Evolutionary conservation across 2,888 invertebrate species (phyloP).

Genomic region (Agriopis leucophaearia): DNA sequence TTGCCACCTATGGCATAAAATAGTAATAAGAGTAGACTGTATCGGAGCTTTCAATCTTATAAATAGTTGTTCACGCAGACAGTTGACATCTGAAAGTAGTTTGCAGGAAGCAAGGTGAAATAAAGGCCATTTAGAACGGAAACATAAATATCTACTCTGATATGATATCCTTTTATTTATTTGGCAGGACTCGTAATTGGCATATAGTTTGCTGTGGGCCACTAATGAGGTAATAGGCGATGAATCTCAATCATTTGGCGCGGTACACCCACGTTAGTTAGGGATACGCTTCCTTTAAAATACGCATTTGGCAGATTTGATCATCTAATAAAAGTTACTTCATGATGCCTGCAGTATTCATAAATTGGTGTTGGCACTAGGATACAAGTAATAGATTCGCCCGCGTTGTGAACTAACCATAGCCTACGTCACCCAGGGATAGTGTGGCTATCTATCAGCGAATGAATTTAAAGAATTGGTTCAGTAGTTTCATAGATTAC

Average conservation of each 20-base stretch:
- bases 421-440: too few relatives aligned
- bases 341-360: not conserved
- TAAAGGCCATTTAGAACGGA: conserved; percentile 17
- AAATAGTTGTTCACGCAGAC: not conserved
- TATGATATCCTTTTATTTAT: conserved; percentile 19
- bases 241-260: conserved; percentile 43
- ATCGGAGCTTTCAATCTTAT: conserved; percentile 2
- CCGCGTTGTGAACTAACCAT: too few relatives aligned
- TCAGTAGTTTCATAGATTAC: too few relatives aligned
- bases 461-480: too few relatives aligned
- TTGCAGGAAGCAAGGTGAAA: conserved; percentile 27
- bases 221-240: conserved; percentile 38
- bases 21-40: not conserved
- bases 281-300: conserved; percentile 23
- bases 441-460: too few relatives aligned
- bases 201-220: conserved; percentile 34
- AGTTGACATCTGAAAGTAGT: conserved; percentile 9
- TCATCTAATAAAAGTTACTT: not conserved
- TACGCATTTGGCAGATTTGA: conserved; percentile 1
- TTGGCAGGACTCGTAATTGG: conserved; percentile 26
- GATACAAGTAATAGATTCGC: not conserved
- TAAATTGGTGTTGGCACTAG: not conserved
- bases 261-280: conserved; percentile 41
- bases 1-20: too few relatives aligned
- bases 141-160: conserved; percentile 20